phyloP scores from a whole-genome alignment of 2,797 vertebrate species.

The Hyperoplus lanceolatus region DNA sequence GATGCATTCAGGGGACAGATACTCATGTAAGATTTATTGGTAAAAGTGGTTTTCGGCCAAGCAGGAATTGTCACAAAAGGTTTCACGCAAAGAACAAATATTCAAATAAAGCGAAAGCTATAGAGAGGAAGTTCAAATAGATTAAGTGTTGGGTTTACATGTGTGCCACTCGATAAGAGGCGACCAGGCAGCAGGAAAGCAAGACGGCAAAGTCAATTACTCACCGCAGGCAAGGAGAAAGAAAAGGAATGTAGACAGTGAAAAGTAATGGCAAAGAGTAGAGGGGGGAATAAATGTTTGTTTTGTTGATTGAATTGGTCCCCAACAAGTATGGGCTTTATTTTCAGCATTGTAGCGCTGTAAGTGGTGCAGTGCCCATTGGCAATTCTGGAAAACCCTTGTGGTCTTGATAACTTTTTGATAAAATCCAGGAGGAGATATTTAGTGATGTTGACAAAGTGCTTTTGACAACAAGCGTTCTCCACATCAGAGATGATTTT shows the following conservation, averaged over 20 bases:
- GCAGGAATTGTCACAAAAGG: slow-evolving; percentile 55
- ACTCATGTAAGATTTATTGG: slow-evolving; percentile 69
- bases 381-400: no score
- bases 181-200: slow-evolving; percentile 14
- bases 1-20: slow-evolving; percentile 64
- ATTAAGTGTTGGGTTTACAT: neutral
- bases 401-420: no score
- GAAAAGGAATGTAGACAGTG: slow-evolving; percentile 39
- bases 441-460: no score
- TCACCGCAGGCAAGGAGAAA: slow-evolving; percentile 8
- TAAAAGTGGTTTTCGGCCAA: slow-evolving; percentile 45
- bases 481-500: slow-evolving; percentile 7
- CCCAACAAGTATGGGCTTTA: slow-evolving; percentile 50
- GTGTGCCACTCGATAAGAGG: slow-evolving; percentile 7
- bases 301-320: slow-evolving; percentile 54
- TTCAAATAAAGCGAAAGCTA: slow-evolving; percentile 12
- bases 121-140: slow-evolving; percentile 9
- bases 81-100: slow-evolving; percentile 34
- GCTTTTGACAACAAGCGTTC: no score
- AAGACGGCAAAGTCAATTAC: slow-evolving; percentile 49
- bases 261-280: slow-evolving; percentile 36
- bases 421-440: no score
- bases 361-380: slow-evolving; percentile 24
- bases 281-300: slow-evolving; percentile 27
- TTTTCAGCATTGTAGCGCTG: slow-evolving; percentile 20